These are phyloP conservation scores for Zygogramma bicolorata DNA, from an alignment of 2,888 invertebrate species.

Conservation along the genomic window DNA sequence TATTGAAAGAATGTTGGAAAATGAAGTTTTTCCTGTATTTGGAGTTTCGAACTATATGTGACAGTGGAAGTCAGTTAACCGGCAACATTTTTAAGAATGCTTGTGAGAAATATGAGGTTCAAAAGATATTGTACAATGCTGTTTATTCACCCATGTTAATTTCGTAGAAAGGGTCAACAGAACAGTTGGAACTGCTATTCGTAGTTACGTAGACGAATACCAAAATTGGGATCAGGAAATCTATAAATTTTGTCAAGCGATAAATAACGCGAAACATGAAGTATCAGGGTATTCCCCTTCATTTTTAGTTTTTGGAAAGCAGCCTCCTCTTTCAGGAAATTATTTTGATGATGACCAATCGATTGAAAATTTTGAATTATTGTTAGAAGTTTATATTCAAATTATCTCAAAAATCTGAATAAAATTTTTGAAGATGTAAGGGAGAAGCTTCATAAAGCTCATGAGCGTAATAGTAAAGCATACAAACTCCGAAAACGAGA, in stretches of 20 bases:
- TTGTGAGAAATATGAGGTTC: background rate
- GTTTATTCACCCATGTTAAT: background rate
- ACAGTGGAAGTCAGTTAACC: background rate
- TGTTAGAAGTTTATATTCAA: background rate
- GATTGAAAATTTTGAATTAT: background rate
- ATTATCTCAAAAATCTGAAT: background rate
- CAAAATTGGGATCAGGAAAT: background rate
- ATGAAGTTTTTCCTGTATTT: background rate
- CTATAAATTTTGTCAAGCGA: constrained; percentile 34
- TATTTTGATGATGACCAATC: constrained; percentile 19
- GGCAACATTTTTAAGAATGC: background rate
- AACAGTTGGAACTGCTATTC: background rate
- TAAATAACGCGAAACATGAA: constrained; percentile 50
- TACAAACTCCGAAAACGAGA: constrained; percentile 33
- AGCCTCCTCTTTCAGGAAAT: constrained; percentile 22
- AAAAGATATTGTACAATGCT: background rate
- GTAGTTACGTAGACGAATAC: background rate
- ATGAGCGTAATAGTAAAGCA: constrained; percentile 20
- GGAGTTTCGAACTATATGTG: background rate
- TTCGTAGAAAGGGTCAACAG: background rate
- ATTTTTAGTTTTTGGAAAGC: constrained; percentile 28
- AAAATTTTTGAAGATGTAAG: constrained; percentile 14
- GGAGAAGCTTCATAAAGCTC: constrained; percentile 19
- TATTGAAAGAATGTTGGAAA: background rate
- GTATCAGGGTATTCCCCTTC: constrained; percentile 45